A percentile compares a stretch with the other conserved stretches of the same genome.
phyloP scores from a whole-genome alignment of 2,797 vertebrate species.

The Gobio occitaniae region DNA sequence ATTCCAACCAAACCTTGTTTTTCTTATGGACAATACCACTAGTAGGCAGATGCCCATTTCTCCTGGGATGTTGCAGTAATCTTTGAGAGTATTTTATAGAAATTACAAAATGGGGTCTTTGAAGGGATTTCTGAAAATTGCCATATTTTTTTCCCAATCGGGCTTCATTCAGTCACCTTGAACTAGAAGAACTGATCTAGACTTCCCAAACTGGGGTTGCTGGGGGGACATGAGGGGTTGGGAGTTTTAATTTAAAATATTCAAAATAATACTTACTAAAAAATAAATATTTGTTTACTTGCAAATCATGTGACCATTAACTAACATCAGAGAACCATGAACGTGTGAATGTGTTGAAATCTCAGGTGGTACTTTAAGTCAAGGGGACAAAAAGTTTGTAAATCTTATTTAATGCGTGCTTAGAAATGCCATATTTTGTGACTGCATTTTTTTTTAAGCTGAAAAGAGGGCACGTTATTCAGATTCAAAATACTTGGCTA shows the following conservation, averaged over 20 bases:
- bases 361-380: neutral
- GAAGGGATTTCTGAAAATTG: neutral
- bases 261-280: neutral
- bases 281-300: neutral
- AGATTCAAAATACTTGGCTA: no score
- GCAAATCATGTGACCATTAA: neutral
- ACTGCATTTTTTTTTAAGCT: no score
- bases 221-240: no score
- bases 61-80: no score
- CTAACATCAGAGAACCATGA: neutral
- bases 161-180: neutral
- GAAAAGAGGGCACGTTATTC: no score
- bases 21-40: no score
- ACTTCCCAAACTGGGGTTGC: no score
- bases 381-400: neutral
- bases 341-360: neutral
- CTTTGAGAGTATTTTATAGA: no score
- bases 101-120: no score
- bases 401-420: neutral
- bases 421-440: neutral
- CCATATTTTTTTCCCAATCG: no score
- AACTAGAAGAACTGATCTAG: neutral
- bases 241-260: neutral
- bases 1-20: no score
- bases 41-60: no score